phyloP scores from a whole-genome alignment of 2,888 invertebrate genomes.

The Scaptomyza caliginosa region DNA sequence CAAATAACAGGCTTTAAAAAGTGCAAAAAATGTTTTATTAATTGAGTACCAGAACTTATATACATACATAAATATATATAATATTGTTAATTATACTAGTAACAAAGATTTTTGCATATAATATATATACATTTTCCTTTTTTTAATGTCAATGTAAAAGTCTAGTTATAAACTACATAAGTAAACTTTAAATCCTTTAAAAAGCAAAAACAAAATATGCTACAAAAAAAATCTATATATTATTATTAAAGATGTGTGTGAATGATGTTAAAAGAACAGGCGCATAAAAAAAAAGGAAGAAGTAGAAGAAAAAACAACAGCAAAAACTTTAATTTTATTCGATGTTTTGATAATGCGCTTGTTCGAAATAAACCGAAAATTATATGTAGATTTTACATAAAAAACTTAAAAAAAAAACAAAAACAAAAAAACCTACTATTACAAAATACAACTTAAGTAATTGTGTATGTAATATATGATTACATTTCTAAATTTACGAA shows the following conservation, averaged over 20 bases:
- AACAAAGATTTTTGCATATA: constrained; percentile 56
- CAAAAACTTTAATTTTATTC: constrained; percentile 28
- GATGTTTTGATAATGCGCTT: constrained; percentile 34
- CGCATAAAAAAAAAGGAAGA: constrained; percentile 9
- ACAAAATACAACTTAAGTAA: constrained; percentile 69
- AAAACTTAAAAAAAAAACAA: constrained; percentile 1
- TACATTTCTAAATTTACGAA: constrained; percentile 70
- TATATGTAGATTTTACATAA: constrained; percentile 44
- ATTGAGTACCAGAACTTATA: constrained; percentile 63
- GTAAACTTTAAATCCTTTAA: constrained; percentile 54
- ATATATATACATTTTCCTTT: constrained; percentile 55
- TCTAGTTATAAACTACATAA: constrained; percentile 66
- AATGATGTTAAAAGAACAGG: constrained; percentile 19
- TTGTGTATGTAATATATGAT: constrained; percentile 79
- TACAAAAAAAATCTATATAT: constrained; percentile 25
- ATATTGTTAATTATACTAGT: constrained; percentile 60
- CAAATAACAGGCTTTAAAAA: constrained; percentile 59
- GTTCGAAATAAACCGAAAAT: constrained; percentile 29
- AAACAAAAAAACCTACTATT: constrained; percentile 43
- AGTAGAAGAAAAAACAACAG: constrained; percentile 18
- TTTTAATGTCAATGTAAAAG: constrained; percentile 76
- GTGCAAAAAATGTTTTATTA: constrained; percentile 67
- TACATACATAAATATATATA: constrained; percentile 34
- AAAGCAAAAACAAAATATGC: constrained; percentile 30
- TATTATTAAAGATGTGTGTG: constrained; percentile 23